Evolutionary conservation across 1,140 invertebrate genomes (phyloP).

Genomic region (Platyscapa corneri): DNA sequence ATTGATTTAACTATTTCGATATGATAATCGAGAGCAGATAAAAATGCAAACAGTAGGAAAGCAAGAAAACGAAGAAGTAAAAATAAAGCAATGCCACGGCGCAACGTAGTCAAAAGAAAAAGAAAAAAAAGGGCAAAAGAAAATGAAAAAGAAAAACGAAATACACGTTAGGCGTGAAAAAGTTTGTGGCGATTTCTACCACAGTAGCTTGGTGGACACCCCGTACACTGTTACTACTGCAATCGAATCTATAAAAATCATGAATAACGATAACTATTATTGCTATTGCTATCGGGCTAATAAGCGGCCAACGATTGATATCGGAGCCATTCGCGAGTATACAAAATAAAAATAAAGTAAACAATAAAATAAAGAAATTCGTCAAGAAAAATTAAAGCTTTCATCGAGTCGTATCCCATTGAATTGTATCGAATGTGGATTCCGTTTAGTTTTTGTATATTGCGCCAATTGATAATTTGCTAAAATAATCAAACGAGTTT

Average conservation of each 20-base stretch:
- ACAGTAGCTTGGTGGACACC: constrained; percentile 68
- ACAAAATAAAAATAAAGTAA: neutral
- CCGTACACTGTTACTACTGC: constrained; percentile 54
- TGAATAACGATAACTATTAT: constrained; percentile 52
- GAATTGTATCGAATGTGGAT: constrained; percentile 21
- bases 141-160: neutral
- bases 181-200: constrained; percentile 61
- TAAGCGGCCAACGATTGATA: neutral
- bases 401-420: constrained; percentile 12
- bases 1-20: constrained; percentile 73
- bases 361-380: neutral
- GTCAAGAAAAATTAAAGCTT: constrained; percentile 29
- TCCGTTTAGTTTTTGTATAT: constrained; percentile 23
- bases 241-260: constrained; percentile 51
- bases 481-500: constrained; percentile 34
- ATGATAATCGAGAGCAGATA: constrained; percentile 60
- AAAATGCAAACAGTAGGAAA: constrained; percentile 43
- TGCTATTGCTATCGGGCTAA: constrained; percentile 51
- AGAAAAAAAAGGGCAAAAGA: constrained; percentile 39
- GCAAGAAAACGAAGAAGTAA: constrained; percentile 25
- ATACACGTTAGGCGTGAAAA: constrained; percentile 53
- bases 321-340: constrained; percentile 20
- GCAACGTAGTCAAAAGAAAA: constrained; percentile 59
- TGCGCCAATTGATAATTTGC: neutral
- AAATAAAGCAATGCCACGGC: constrained; percentile 64